Evolutionary conservation across 2,113 vertebrate species (phyloP).

Genomic region (Micronycteris hirsuta): DNA sequence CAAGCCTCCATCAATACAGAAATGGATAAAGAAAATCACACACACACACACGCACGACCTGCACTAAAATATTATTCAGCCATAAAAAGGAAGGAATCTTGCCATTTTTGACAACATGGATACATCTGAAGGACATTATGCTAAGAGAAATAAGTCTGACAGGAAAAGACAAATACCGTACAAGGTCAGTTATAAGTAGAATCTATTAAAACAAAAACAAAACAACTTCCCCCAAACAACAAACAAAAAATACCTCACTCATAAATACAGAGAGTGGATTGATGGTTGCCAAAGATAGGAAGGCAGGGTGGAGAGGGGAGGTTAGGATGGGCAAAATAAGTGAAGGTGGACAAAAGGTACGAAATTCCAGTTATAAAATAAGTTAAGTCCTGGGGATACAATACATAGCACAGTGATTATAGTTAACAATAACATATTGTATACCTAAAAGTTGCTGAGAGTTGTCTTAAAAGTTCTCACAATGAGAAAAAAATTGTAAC

Average conservation of each 20-base stretch:
- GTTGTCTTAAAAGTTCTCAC: neutral
- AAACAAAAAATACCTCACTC: neutral
- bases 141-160: neutral
- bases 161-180: neutral
- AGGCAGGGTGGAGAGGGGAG: neutral
- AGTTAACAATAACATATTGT: neutral
- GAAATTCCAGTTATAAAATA: neutral
- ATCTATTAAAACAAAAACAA: neutral
- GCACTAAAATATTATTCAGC: neutral
- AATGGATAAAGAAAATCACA: neutral
- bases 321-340: neutral
- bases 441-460: neutral
- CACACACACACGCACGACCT: neutral
- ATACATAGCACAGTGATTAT: neutral
- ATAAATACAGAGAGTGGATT: neutral
- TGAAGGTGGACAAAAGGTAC: neutral
- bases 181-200: neutral
- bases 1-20: neutral
- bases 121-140: neutral
- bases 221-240: neutral
- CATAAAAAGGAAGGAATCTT: neutral
- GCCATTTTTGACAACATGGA: neutral
- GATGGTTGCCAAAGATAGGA: neutral
- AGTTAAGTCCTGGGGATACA: neutral
- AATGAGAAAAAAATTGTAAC: neutral